These are phyloP conservation scores for Muntiacus reevesi DNA, from an alignment of 2,113 vertebrate genomes.

Conservation along the genomic window DNA sequence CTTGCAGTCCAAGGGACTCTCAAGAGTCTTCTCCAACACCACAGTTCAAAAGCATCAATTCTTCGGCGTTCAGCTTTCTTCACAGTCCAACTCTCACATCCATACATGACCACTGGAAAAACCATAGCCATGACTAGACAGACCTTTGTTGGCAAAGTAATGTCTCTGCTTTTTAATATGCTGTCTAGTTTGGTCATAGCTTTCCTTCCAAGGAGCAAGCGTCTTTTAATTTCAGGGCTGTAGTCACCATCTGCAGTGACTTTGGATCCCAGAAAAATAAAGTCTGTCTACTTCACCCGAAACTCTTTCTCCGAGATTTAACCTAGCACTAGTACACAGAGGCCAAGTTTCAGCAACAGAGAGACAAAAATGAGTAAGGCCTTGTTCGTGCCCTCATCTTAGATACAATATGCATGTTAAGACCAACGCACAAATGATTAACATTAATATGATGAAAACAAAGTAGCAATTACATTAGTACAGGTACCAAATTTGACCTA, in stretches of 20 bases:
- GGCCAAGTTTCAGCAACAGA: background rate
- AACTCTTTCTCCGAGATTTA: background rate
- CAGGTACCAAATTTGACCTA: background rate
- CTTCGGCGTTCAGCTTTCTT: background rate
- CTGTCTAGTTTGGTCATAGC: background rate
- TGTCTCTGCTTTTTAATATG: background rate
- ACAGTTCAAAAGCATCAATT: background rate
- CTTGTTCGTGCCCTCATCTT: background rate
- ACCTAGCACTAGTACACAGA: background rate
- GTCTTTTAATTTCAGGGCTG: background rate
- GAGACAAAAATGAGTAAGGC: background rate
- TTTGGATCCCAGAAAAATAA: background rate
- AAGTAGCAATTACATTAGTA: background rate
- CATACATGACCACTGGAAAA: background rate
- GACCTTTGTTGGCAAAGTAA: background rate
- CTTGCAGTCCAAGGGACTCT: background rate
- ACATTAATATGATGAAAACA: background rate
- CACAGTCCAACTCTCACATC: background rate
- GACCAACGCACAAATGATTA: background rate
- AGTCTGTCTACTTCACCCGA: background rate
- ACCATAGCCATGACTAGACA: fast-evolving
- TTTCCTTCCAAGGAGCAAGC: background rate
- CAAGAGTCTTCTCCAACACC: background rate
- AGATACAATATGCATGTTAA: background rate
- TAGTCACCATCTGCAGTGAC: background rate